Evolutionary conservation across 2,113 vertebrate genomes (phyloP).

Genomic region (Gasterosteus aculeatus): DNA sequence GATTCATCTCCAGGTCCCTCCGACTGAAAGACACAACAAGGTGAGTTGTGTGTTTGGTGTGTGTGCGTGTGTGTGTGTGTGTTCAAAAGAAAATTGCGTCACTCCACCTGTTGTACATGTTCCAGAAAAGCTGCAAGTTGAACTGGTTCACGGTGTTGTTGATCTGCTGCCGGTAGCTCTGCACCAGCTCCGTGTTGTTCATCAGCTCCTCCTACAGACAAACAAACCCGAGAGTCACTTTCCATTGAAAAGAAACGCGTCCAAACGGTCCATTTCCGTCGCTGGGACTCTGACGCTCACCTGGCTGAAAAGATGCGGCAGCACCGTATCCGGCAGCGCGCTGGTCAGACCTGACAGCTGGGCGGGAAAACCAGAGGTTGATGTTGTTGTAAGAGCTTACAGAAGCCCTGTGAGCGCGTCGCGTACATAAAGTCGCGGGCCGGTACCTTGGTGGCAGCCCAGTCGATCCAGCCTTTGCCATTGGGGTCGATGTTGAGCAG

Average conservation of each 20-base stretch:
- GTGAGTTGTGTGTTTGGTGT: background rate
- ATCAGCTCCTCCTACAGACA: constrained; percentile 91
- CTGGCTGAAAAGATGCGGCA: constrained; percentile 98
- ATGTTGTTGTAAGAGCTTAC: background rate
- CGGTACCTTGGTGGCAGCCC: constrained; percentile 93
- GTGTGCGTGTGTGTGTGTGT: background rate
- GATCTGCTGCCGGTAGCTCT: constrained; percentile 96
- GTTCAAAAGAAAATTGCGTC: background rate
- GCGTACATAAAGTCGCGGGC: background rate
- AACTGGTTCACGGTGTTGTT: constrained; percentile 92
- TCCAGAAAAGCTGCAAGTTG: constrained; percentile 99
- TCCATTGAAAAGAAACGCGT: too few species aligned
- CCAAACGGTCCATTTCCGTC: too few species aligned
- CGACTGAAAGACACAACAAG: constrained; percentile 79
- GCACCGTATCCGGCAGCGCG: constrained; percentile 87
- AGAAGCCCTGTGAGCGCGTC: too few species aligned
- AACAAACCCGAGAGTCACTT: background rate
- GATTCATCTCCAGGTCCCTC: constrained; percentile 95
- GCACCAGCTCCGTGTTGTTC: constrained; percentile 94
- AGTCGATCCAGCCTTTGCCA: constrained; percentile 98
- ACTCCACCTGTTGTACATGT: constrained; percentile 95
- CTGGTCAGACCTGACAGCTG: constrained; percentile 93
- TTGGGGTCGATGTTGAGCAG: constrained; percentile 97
- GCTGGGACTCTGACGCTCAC: constrained; percentile 68
- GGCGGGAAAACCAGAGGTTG: background rate